Evolutionary conservation across 2,113 vertebrate genomes (phyloP).

Genomic region (Eulacestoma nigropectus): DNA sequence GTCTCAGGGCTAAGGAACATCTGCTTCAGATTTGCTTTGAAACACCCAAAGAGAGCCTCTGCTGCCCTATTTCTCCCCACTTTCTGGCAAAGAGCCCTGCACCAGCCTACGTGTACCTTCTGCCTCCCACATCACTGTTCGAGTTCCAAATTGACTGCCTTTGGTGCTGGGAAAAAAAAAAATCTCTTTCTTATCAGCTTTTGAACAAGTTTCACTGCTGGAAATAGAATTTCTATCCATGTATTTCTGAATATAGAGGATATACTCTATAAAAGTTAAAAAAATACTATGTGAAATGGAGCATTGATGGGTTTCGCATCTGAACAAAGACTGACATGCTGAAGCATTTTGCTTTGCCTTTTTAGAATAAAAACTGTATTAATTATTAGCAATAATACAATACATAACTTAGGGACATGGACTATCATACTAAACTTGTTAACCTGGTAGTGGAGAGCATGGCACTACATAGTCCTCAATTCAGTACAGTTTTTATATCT

Average conservation of each 20-base stretch:
- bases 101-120: neutral
- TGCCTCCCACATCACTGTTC: neutral
- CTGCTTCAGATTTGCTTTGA: neutral
- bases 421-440: neutral
- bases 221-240: neutral
- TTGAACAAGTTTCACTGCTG: neutral
- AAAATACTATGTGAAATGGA: neutral
- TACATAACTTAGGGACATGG: neutral
- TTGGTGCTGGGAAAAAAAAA: rapidly evolving
- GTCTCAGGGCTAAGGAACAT: neutral
- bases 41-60: neutral
- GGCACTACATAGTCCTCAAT: rapidly evolving
- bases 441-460: neutral
- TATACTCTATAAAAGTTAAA: neutral
- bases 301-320: neutral
- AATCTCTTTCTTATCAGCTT: neutral
- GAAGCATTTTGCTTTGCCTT: neutral
- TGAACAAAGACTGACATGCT: neutral
- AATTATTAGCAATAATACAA: neutral
- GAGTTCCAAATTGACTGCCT: neutral
- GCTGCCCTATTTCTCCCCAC: neutral
- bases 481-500: neutral
- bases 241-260: neutral
- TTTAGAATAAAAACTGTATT: neutral
- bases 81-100: neutral